Evolutionary conservation across 2,113 vertebrate species (phyloP), one percentile per base, ranked within the genome.

Genomic region (Oreotragus oreotragus): DNA sequence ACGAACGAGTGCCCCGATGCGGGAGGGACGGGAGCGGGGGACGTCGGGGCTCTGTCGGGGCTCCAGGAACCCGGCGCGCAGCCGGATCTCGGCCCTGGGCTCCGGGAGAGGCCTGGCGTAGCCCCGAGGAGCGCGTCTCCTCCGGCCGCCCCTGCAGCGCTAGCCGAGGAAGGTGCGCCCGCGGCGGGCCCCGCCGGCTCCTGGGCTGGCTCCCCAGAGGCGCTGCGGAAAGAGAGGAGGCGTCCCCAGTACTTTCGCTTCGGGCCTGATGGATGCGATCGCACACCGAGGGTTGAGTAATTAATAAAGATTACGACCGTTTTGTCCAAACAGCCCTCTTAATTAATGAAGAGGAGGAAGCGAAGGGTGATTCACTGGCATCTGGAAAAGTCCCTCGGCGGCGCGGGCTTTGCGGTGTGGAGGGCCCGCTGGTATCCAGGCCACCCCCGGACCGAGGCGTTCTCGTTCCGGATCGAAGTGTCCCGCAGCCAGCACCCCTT

Each of bases 251-350:
- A 83, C 96, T 97, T 97, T 97, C 80, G 64, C 85, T 91, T 97
- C 90, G 85, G 94, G 90, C 27, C 3, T 96, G 84, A 97, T 47
- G 33, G 77, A 96, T 88, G 92, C 30, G 21, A 36, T 39, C 0
- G 55, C 27, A 9, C 62, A 7, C 91, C 1, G 21, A 88, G 36
- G 39, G 88, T 70, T 95, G 83, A 36, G 23, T 94, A 76, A 96
- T 97, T 97, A 96, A 97, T 96, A 93, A 93, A 97, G 96, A 94
- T 94, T 66, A 90, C 80, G 15, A 30, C 76, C 28, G 33, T 96
- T 94, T 95, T 77, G 90, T 96, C 9, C 17, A 91, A 94, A 89
- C 7, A 79, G 55, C 91, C 36, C 43, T 84, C 94, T 97, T 98
- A 97, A 97, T 96, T 96, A 94, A 86, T 70, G 86, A 45, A 91